Conservation (phyloP, 2,113 vertebrate species). For the Taurulus bubalis region DNA sequence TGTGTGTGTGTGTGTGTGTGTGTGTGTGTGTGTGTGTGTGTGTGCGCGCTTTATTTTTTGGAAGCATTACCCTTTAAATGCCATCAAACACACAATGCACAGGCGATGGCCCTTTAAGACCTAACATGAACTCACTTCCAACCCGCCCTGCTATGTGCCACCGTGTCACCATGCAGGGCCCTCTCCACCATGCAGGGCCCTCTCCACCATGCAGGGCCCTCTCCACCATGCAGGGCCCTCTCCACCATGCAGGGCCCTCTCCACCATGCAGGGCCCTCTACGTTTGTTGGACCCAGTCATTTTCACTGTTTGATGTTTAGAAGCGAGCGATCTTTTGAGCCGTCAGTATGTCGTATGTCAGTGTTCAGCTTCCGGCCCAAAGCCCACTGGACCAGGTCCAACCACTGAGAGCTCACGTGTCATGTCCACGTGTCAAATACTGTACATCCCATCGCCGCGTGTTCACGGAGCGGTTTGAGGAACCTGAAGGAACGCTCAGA, state of each 20-base stretch:
- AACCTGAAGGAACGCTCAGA: not conserved
- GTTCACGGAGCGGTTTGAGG: not conserved
- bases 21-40: not conserved
- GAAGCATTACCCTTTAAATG: constrained; percentile 82
- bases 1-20: not conserved
- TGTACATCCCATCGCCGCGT: constrained; percentile 19
- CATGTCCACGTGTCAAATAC: constrained; percentile 12
- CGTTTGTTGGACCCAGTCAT: not conserved
- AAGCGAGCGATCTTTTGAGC: not conserved
- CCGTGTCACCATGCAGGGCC: not conserved
- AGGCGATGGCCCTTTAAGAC: constrained; percentile 84
- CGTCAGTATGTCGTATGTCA: constrained; percentile 12
- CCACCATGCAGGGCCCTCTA: not conserved
- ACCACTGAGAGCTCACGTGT: constrained; percentile 38
- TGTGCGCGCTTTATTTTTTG: constrained; percentile 42
- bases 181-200: no score
- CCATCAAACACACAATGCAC: constrained; percentile 80
- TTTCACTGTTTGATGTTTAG: constrained; percentile 11
- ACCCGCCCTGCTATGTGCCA: constrained; percentile 43
- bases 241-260: no score
- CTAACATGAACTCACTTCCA: constrained; percentile 57
- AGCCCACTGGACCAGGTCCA: constrained; percentile 38
- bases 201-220: no score
- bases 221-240: no score
- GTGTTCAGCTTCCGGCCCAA: constrained; percentile 28